Evolutionary conservation across 2,113 vertebrate species (phyloP), one percentile per base, ranked within the genome.

Genomic region (Casuarius casuarius): DNA sequence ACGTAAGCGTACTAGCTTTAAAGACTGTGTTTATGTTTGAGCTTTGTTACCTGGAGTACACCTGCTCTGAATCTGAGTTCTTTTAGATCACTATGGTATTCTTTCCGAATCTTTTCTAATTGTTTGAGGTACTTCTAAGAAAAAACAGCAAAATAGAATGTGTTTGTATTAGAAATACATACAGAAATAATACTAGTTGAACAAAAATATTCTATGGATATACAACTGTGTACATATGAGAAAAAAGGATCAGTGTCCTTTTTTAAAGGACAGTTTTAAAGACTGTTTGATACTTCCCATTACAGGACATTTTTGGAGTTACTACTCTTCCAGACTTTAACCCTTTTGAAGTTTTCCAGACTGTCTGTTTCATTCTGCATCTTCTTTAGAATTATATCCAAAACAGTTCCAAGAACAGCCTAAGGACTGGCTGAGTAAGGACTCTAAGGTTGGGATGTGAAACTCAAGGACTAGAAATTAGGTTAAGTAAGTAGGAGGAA

Each of bases 61-160:
- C 97, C 98, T 65, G 98, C 97, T 97, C 97, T 99, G 54, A 72
- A 96, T 90, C 94, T 98, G 94, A 99, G 98, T 93, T 97, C 98
- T 90, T 97, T 98, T 85, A 99, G 92, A 52, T 99, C 96, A 15
- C 86, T 97, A 23, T 98, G 98, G 97, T 99, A 99, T 91, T 98
- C 98, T 63, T 98, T 98, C 46, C 99, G 98, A 95, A 99, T 99
- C 92, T 97, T 92, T 77, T 98, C 97, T 81, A 99, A 85, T 91
- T 99, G 98, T 84, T 97, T 97, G 88, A 99, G 96, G 82, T 99
- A 99, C 67, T 99, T 98, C 99, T 99, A 65, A 84, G 72, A 95
- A 91, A 87, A 18, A 98, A 87, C 49, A 78, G 13, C n/a, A 71
- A 21, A 20, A 71, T 54, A 70, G 58, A 86, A 68, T 15, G 59